These are phyloP conservation scores for Alexandromys fortis DNA, from an alignment of 2,113 vertebrate genomes.

Conservation along the genomic window DNA sequence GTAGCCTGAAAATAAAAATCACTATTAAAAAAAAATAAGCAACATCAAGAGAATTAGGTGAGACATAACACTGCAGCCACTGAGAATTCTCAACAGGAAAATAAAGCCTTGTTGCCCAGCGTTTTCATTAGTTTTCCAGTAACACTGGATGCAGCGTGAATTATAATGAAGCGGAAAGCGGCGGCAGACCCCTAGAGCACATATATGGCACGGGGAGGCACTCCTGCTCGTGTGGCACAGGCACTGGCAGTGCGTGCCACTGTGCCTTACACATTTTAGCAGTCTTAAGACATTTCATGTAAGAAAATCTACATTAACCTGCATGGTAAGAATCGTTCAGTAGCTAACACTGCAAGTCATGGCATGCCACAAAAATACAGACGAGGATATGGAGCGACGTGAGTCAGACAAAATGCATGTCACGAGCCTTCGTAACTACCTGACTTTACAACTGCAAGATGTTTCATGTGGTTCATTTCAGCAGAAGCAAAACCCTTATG, in stretches of 20 bases:
- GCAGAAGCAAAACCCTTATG: slow-evolving; percentile 32
- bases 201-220: slow-evolving; percentile 43
- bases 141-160: slow-evolving; percentile 85
- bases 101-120: slow-evolving; percentile 86
- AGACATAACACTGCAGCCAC: slow-evolving; percentile 85
- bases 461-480: slow-evolving; percentile 41
- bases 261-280: slow-evolving; percentile 62
- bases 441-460: slow-evolving; percentile 26
- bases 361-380: slow-evolving; percentile 65
- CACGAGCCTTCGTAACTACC: slow-evolving; percentile 17
- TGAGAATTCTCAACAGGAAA: slow-evolving; percentile 89
- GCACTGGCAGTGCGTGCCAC: slow-evolving; percentile 70
- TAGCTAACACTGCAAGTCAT: slow-evolving; percentile 52
- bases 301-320: slow-evolving; percentile 63
- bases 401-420: slow-evolving; percentile 65
- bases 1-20: slow-evolving; percentile 87
- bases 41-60: slow-evolving; percentile 85
- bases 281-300: slow-evolving; percentile 59
- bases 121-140: slow-evolving; percentile 91
- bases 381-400: slow-evolving; percentile 59
- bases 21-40: slow-evolving; percentile 71
- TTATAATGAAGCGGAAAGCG: slow-evolving; percentile 87
- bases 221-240: slow-evolving; percentile 71
- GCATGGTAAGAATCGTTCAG: slow-evolving; percentile 53
- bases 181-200: slow-evolving; percentile 81